A percentile compares a stretch with the other conserved stretches of the same genome.
These are phyloP conservation scores for Papilio polyxenes DNA, from an alignment of 1,140 invertebrate species.

Conservation along the genomic window DNA sequence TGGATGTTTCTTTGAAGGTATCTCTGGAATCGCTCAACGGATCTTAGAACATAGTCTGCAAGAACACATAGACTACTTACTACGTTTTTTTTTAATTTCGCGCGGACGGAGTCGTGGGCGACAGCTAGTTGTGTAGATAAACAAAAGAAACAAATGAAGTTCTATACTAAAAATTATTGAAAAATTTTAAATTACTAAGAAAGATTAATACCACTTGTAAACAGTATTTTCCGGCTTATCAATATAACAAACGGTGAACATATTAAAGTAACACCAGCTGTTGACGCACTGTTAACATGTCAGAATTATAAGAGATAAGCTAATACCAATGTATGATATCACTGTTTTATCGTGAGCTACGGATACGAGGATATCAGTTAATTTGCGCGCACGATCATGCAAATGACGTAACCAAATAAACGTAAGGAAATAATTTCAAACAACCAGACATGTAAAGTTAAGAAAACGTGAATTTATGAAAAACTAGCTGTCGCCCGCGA, in stretches of 20 bases:
- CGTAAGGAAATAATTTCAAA: not conserved
- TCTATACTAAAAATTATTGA: no score
- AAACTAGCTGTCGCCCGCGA: not conserved
- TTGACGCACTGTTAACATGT: not conserved
- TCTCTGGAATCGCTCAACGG: no score
- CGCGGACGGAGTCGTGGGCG: no score
- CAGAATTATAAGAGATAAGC: not conserved
- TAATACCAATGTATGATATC: not conserved
- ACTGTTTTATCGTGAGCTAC: slow-evolving; percentile 7
- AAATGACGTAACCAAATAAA: slow-evolving; percentile 1
- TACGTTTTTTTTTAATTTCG: no score
- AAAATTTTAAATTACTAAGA: no score
- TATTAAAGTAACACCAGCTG: not conserved
- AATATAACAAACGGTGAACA: not conserved
- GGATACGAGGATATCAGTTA: not conserved
- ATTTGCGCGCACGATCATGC: not conserved
- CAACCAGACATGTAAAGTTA: not conserved
- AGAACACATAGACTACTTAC: no score
- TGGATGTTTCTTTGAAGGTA: no score
- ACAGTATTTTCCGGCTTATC: not conserved
- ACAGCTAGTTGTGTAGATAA: no score
- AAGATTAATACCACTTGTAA: no score
- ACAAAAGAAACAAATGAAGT: no score
- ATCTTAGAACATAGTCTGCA: no score
- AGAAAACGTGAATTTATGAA: not conserved